A percentile compares a stretch with the other conserved stretches of the same genome.
phyloP scores from a whole-genome alignment of 2,113 vertebrate species.

The Platysternon megacephalum region DNA sequence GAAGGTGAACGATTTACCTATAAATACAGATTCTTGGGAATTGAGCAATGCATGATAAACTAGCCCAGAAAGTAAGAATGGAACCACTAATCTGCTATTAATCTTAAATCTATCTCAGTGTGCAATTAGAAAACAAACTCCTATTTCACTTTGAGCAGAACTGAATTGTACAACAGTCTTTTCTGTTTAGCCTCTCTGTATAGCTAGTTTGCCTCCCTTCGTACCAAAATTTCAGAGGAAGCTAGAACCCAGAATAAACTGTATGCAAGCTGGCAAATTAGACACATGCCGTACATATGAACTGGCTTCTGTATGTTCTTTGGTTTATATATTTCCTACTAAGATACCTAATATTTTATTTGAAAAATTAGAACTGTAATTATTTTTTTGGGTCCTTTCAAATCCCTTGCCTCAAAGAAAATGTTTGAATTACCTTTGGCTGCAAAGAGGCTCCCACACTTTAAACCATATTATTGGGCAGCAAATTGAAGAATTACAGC shows the following conservation, averaged over 20 bases:
- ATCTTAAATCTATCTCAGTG: neutral
- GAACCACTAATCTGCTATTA: rapidly evolving
- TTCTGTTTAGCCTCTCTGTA: neutral
- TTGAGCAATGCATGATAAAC: neutral
- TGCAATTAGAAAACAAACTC: neutral
- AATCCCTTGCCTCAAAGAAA: neutral
- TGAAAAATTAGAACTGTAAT: neutral
- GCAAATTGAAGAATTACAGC: neutral
- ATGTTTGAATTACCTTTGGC: neutral
- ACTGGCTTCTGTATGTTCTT: neutral
- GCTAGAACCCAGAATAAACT: neutral
- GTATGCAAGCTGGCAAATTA: neutral
- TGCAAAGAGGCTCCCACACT: neutral
- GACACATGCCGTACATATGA: neutral
- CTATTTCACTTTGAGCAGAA: neutral
- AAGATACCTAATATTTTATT: neutral
- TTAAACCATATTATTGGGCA: neutral
- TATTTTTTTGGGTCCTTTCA: neutral
- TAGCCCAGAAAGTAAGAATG: constrained; percentile 9
- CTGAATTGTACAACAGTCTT: neutral
- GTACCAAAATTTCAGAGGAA: neutral
- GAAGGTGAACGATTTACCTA: neutral
- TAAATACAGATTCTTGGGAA: neutral
- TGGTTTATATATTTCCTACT: neutral
- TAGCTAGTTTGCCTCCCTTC: rapidly evolving